Base-by-base conservation (phyloP, 1,140 invertebrate genomes). In the Coptotermes formosanus region DNA sequence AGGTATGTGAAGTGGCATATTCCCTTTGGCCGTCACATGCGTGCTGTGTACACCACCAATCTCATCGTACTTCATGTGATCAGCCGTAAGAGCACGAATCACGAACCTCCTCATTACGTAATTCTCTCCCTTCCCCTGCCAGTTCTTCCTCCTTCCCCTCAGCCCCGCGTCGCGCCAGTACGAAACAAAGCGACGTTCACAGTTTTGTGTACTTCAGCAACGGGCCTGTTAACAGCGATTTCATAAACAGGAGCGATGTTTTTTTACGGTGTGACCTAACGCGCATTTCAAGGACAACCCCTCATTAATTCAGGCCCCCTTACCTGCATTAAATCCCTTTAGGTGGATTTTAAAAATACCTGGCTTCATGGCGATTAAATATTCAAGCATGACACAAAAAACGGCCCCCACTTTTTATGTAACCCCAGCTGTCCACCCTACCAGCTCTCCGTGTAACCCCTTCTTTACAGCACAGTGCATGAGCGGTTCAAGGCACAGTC, bases 281-380 rank as follows among this genome's bases (percentile, higher is more conserved):
- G n/a, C 25, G 19, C 9, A 30, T n/a, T 75, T 75, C 64, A 75
- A 75, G 64, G 64, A 75, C 64, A 75, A 75, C 64, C n/a, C 25
- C 64, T 11, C 64, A 75, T 75, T 75, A 75, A 75, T 75, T 75
- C 64, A 25, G 64, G 1, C 64, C 64, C 64, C 64, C n/a, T n/a
- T 75, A 75, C 64, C 64, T 75, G 64, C 64, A 75, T 75, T 75
- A 75, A 75, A 75, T 75, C 64, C 64, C 64, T 75, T 75, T 75
- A 75, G 64, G 64, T 75, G 64, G 64, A 75, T 75, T 75, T 75
- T 75, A 75, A 75, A 75, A 75, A 75, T 75, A 75, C 64, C 64
- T 75, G 64, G 8, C 64, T 75, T 30, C 64, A 30, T 2, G n/a
- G n/a, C 64, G 64, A 75, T 75, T 30, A 75, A 75, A 75, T 75